These are phyloP conservation scores for Thryonomys swinderianus DNA, from an alignment of 2,113 vertebrate genomes.

Conservation along the genomic window DNA sequence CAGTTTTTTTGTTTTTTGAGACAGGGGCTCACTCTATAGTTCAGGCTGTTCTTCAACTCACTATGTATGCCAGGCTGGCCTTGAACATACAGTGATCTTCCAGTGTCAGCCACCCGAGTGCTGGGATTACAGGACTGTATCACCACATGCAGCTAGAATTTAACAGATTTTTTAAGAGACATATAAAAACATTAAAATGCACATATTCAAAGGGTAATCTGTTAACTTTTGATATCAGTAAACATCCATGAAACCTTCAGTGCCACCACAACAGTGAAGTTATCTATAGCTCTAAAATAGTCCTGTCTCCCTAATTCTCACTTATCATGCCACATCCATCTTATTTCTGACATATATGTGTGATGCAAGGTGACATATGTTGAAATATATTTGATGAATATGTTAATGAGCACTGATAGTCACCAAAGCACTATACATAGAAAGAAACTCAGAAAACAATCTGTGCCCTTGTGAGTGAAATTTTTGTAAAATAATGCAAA, in stretches of 20 bases:
- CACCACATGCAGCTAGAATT: background rate
- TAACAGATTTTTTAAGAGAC: background rate
- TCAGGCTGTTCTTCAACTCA: background rate
- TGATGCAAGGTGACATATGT: background rate
- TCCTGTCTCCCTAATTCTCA: background rate
- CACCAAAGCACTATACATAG: background rate
- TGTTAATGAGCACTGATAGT: background rate
- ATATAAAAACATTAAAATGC: background rate
- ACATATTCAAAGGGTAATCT: background rate
- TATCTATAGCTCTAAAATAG: background rate
- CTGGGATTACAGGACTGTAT: background rate
- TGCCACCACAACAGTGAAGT: background rate
- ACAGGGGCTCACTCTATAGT: background rate
- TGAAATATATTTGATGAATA: background rate
- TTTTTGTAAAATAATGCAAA: slow-evolving; percentile 18
- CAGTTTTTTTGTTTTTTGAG: background rate
- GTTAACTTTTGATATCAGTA: background rate
- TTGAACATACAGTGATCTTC: background rate
- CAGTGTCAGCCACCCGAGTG: background rate
- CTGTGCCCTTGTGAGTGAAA: background rate
- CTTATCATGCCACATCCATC: background rate
- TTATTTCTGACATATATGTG: background rate
- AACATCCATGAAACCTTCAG: background rate
- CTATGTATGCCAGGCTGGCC: background rate
- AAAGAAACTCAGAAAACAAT: background rate